A percentile compares a stretch with the other conserved stretches of the same genome.
phyloP scores from a whole-genome alignment of 2,888 invertebrate genomes.

The Thera britannica region DNA sequence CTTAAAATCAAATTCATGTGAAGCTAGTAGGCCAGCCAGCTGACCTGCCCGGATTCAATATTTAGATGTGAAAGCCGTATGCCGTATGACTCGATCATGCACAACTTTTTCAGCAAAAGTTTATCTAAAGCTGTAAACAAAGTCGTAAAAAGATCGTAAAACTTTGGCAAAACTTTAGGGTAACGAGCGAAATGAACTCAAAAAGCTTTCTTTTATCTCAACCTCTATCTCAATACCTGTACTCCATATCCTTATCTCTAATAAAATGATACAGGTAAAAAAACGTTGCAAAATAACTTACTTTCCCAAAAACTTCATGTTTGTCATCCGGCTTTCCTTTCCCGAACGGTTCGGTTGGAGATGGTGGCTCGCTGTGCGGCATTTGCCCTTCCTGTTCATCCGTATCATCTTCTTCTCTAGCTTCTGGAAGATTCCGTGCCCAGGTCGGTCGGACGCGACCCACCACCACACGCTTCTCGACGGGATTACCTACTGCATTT shows the following conservation, averaged over 20 bases:
- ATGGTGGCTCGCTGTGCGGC: slow-evolving; percentile 78
- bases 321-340: slow-evolving; percentile 78
- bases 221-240: too few relatives aligned
- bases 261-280: background rate
- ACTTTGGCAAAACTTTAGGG: too few relatives aligned
- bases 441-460: slow-evolving; percentile 83
- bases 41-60: too few relatives aligned
- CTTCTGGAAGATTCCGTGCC: slow-evolving; percentile 81
- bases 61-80: too few relatives aligned
- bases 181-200: too few relatives aligned
- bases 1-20: background rate
- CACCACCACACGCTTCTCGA: slow-evolving; percentile 86
- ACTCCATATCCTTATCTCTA: too few relatives aligned
- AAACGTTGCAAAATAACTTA: slow-evolving; percentile 48
- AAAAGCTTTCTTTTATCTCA: too few relatives aligned
- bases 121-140: too few relatives aligned
- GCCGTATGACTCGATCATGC: too few relatives aligned
- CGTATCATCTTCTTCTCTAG: slow-evolving; percentile 76
- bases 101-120: too few relatives aligned
- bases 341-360: slow-evolving; percentile 74
- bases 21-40: too few relatives aligned
- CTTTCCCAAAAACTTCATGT: slow-evolving; percentile 85
- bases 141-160: too few relatives aligned
- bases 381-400: slow-evolving; percentile 68
- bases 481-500: slow-evolving; percentile 78